phyloP scores from a whole-genome alignment of 2,888 invertebrate species.

The Zele albiditarsus region DNA sequence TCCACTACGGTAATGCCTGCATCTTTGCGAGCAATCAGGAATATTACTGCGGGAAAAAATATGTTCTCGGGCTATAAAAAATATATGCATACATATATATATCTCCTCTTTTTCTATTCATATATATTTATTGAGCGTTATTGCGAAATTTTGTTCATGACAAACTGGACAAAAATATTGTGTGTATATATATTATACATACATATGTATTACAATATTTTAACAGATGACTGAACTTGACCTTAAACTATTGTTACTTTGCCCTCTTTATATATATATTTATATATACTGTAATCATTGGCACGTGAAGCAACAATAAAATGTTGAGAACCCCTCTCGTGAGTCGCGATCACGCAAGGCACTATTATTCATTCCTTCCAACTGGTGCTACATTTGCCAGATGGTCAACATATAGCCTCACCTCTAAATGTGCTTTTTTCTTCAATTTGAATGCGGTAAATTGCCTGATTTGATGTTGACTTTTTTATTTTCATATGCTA shows the following conservation, averaged over 20 bases:
- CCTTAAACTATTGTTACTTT: neutral
- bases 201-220: neutral
- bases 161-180: neutral
- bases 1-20: constrained; percentile 19
- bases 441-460: constrained; percentile 9
- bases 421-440: constrained; percentile 18
- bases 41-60: neutral
- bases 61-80: neutral
- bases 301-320: constrained; percentile 51
- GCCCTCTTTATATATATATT: constrained; percentile 6
- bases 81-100: neutral
- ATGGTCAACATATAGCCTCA: constrained; percentile 48
- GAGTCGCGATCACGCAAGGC: constrained; percentile 54
- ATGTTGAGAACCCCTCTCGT: constrained; percentile 41
- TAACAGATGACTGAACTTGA: constrained; percentile 10
- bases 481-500: neutral
- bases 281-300: constrained; percentile 54
- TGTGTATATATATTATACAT: neutral
- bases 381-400: constrained; percentile 53
- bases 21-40: constrained; percentile 12
- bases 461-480: constrained; percentile 6
- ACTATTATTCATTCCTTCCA: constrained; percentile 53
- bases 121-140: neutral
- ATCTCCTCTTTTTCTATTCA: too few species aligned
- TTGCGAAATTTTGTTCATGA: neutral